phyloP scores from a whole-genome alignment of 2,888 invertebrate genomes.

The Acleris cristana region DNA sequence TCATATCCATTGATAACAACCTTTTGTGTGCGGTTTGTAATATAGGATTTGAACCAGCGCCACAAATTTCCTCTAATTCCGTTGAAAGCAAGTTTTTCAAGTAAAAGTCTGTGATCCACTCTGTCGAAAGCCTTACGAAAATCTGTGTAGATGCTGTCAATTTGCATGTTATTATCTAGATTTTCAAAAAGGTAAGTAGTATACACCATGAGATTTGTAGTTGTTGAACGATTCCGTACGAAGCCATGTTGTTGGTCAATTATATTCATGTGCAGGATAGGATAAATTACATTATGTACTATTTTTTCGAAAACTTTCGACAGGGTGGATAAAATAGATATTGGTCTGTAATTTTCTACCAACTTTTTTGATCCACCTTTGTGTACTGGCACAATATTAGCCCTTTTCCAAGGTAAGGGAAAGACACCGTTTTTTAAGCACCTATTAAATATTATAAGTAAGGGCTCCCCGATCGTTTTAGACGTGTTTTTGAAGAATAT shows the following conservation, averaged over 20 bases:
- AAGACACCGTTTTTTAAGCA: neutral
- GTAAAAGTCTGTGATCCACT: neutral
- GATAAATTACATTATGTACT: neutral
- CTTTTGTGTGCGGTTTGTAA: slow-evolving; percentile 38
- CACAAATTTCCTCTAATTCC: slow-evolving; percentile 37
- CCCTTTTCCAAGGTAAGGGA: neutral
- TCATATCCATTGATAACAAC: slow-evolving; percentile 37
- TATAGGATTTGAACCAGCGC: slow-evolving; percentile 40
- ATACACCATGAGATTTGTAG: neutral
- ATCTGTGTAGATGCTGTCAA: neutral
- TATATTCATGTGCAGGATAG: neutral
- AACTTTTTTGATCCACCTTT: neutral
- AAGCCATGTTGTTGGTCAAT: neutral
- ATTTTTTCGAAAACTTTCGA: neutral
- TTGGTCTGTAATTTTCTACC: neutral
- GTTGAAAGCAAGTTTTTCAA: slow-evolving; percentile 31
- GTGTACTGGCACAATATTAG: slow-evolving; percentile 2
- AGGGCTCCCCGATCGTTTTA: neutral
- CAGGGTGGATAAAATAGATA: neutral
- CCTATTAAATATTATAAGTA: slow-evolving; percentile 1
- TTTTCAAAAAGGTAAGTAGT: slow-evolving; percentile 1
- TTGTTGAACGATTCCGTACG: neutral
- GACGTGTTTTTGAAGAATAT: neutral
- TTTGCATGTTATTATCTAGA: neutral
- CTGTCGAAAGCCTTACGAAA: neutral